Base-by-base conservation (phyloP, 2,888 invertebrate species). In the Hemithea aestivaria region DNA sequence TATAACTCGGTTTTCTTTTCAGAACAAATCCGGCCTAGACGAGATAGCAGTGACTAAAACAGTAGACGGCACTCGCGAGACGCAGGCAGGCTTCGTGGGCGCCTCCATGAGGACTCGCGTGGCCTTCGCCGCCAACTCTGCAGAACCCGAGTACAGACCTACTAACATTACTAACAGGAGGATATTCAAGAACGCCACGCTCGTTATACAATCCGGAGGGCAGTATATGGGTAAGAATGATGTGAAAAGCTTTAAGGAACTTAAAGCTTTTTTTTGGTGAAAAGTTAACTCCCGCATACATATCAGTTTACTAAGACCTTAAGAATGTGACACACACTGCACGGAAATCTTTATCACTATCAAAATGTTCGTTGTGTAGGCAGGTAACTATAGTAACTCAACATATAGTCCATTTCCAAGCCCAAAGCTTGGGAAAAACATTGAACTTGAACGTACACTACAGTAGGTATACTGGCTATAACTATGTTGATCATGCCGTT, bases 171-270 rank as follows among this genome's bases (percentile, higher is more conserved):
- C 94, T 3, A 92, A 93, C 61, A 77, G 89, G 4, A 75, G 80
- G 27, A 90, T 98, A 16, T 92, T 90, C 33, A 90, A 89, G 35
- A 91, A 94, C 49, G 94, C 94, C 46, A 91, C 97, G 0, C 89
- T 97, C 42, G 91, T 99, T 16, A 91, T 98, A 54, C 98, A 98
- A 66, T 97, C 98, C 1, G 99, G 99, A 8, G 98, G 96, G 33
- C 99, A 99, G 73, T 99, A 98, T 78, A 89, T 89, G 46, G 93
- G 93, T 93, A 48, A 60, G 45, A 22, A n/a, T n/a, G n/a, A n/a
- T n/a, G n/a, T n/a, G n/a, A n/a, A n/a, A n/a, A n/a, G n/a, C n/a
- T 30, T 7, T 16, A 16, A 16, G 16, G 16, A 4, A 16, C 0
- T 27, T 16, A 36, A 9, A 21, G 10, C n/a, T n/a, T n/a, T n/a